Evolutionary conservation across 2,797 vertebrate genomes (phyloP).

Genomic region (Varecia variegata): DNA sequence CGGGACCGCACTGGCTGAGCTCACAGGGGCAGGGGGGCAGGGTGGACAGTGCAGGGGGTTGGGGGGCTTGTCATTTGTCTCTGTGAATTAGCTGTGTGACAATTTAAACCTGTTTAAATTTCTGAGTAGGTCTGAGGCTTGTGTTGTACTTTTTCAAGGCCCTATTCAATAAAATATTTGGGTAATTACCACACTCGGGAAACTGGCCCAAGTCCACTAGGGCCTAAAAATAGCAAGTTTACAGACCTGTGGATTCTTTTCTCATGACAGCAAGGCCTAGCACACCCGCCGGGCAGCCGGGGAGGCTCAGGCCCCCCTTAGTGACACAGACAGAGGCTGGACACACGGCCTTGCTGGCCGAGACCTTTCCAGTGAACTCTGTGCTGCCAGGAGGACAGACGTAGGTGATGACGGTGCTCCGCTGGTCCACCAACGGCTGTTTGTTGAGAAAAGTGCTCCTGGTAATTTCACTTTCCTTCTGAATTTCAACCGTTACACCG

Average conservation of each 20-base stretch:
- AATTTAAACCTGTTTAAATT: background rate
- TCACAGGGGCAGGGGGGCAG: background rate
- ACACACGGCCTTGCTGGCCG: background rate
- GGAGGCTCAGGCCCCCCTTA: background rate
- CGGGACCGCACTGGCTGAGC: background rate
- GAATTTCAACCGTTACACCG: background rate
- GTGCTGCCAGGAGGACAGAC: background rate
- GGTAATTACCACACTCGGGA: background rate
- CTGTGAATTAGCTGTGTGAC: background rate
- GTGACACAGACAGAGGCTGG: background rate
- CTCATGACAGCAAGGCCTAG: slow-evolving; percentile 23
- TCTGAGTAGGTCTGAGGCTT: background rate
- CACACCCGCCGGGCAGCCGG: background rate
- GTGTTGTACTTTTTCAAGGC: background rate
- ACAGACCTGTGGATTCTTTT: slow-evolving; percentile 66
- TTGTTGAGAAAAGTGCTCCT: background rate
- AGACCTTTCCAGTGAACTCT: background rate
- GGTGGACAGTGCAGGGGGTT: background rate
- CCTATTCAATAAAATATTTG: slow-evolving; percentile 45
- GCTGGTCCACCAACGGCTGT: accelerated
- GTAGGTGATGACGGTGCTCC: background rate
- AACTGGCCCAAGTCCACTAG: slow-evolving; percentile 27
- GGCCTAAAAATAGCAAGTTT: slow-evolving; percentile 71
- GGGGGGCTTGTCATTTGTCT: background rate
- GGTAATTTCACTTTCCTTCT: background rate